Percentiles rank a stretch among this genome's conserved stretches.
These are phyloP conservation scores for Tridacna crocea DNA, from an alignment of 2,888 invertebrate genomes.

Conservation along the genomic window DNA sequence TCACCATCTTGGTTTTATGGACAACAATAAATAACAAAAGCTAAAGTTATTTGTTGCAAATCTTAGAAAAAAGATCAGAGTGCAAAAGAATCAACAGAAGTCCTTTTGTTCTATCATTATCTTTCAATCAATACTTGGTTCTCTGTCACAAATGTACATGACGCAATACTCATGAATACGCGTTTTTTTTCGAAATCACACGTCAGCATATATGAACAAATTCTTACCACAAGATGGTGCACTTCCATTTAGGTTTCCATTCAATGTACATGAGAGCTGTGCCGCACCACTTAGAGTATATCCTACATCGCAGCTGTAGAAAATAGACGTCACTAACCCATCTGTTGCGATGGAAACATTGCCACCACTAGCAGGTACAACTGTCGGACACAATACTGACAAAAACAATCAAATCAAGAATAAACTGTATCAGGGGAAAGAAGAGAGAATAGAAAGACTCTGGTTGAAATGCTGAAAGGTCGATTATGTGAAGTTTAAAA, in stretches of 20 bases:
- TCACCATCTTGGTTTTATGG: too few relatives aligned
- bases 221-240: constrained; percentile 42
- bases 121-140: too few relatives aligned
- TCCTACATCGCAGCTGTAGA: constrained; percentile 44
- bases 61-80: too few relatives aligned
- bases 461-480: too few relatives aligned
- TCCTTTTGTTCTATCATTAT: too few relatives aligned
- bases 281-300: constrained; percentile 35
- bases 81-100: too few relatives aligned
- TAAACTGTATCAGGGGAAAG: too few relatives aligned
- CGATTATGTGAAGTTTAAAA: too few relatives aligned
- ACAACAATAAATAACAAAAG: too few relatives aligned
- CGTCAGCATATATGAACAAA: not conserved
- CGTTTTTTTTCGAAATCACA: not conserved
- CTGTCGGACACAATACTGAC: constrained; percentile 23
- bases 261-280: constrained; percentile 18
- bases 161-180: not conserved
- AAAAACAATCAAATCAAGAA: not conserved
- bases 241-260: constrained; percentile 36
- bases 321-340: constrained; percentile 27
- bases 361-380: constrained; percentile 25
- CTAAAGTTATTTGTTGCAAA: too few relatives aligned
- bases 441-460: too few relatives aligned
- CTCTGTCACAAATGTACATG: too few relatives aligned
- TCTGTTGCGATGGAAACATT: constrained; percentile 29